Conservation (phyloP, 2,113 vertebrate genomes). For the Genyomyrus donnyi region DNA sequence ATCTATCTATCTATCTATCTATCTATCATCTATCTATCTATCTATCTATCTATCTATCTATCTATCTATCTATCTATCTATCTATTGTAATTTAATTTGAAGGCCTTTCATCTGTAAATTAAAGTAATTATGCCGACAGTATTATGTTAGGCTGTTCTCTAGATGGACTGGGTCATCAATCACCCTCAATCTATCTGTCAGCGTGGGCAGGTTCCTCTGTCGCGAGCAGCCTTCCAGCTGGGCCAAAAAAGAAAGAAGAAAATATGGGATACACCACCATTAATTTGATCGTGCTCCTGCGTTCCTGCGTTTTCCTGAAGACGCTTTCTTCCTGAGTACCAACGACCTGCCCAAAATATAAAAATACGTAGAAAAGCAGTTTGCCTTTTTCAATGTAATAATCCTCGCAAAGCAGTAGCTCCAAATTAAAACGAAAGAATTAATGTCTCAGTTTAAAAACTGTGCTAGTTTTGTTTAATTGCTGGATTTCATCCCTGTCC, state of each 20-base stretch:
- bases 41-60: not conserved
- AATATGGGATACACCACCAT: constrained; percentile 68
- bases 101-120: constrained; percentile 90
- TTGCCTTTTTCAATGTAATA: constrained; percentile 56
- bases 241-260: constrained; percentile 63
- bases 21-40: not conserved
- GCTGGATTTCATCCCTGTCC: not conserved
- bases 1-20: not conserved
- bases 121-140: constrained; percentile 97
- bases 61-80: not conserved
- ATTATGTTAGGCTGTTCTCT: constrained; percentile 72
- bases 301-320: constrained; percentile 54
- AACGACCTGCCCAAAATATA: not conserved
- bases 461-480: constrained; percentile 26
- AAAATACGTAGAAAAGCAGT: not conserved
- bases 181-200: constrained; percentile 89
- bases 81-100: constrained; percentile 45
- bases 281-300: constrained; percentile 79
- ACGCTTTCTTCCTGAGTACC: not conserved
- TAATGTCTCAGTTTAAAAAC: not conserved
- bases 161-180: constrained; percentile 85
- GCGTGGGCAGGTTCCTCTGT: constrained; percentile 76
- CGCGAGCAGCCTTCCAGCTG: constrained; percentile 77
- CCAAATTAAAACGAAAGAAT: not conserved
- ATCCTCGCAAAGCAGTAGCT: constrained; percentile 43